Evolutionary conservation across 2,797 vertebrate genomes (phyloP).

Genomic region (Sebastes kiyomatsui): DNA sequence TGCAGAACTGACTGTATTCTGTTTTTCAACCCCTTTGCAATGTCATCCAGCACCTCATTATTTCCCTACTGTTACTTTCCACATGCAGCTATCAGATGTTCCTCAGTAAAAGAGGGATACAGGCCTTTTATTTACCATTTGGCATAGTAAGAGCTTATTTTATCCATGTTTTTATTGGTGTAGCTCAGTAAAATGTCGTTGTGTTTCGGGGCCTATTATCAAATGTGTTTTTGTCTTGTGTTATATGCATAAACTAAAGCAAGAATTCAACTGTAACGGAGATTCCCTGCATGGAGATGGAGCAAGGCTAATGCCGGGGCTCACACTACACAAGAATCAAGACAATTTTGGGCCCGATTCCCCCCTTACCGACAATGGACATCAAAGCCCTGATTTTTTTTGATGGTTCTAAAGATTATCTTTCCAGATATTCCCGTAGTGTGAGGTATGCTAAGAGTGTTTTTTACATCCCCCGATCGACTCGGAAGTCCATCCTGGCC

Average conservation of each 20-base stretch:
- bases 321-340: no score
- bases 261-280: background rate
- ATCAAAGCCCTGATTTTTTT: no score
- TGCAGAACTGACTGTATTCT: background rate
- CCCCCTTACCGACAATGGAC: no score
- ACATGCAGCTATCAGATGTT: background rate
- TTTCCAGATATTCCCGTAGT: no score
- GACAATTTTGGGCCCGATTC: accelerated
- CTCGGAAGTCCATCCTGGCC: no score
- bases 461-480: no score
- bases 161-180: conserved; percentile 16
- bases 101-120: background rate
- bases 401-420: no score
- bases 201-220: background rate
- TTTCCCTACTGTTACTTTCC: conserved; percentile 2
- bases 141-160: background rate
- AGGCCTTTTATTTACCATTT: background rate
- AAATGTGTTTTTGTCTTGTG: background rate
- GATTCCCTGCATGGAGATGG: background rate
- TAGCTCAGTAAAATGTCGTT: background rate
- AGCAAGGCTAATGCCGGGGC: background rate
- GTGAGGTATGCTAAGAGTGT: no score
- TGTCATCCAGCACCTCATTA: background rate
- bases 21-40: background rate
- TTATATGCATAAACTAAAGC: conserved; percentile 7